These are phyloP conservation scores for Cryptotermes secundus DNA, from an alignment of 1,140 invertebrate species.

Conservation along the genomic window DNA sequence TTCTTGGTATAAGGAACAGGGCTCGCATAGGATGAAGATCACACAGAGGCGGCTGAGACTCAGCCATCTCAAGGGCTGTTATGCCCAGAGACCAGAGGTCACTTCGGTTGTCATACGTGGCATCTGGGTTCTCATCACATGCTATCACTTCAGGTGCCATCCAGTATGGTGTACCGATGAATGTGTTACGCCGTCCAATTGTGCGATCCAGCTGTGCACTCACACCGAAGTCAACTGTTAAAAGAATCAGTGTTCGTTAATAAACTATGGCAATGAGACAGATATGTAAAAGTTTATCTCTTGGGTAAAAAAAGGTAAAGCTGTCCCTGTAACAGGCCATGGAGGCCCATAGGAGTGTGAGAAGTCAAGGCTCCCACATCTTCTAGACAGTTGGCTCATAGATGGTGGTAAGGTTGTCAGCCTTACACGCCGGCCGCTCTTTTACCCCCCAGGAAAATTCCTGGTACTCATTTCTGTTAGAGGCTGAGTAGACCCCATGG, in stretches of 20 bases:
- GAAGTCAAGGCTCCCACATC: too few relatives aligned
- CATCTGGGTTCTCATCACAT: constrained; percentile 99
- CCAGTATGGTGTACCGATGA: constrained; percentile 99
- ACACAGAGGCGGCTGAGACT: constrained; percentile 97
- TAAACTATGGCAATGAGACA: background rate
- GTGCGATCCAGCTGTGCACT: constrained; percentile 98
- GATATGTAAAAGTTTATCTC: background rate
- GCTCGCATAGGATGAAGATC: constrained; percentile 99
- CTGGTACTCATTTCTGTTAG: too few relatives aligned
- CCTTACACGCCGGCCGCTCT: too few relatives aligned
- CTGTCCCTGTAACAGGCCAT: too few relatives aligned
- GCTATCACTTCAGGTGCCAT: constrained; percentile 98
- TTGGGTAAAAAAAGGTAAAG: too few relatives aligned
- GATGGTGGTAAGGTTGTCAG: too few relatives aligned
- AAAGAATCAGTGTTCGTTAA: background rate
- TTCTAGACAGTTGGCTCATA: too few relatives aligned
- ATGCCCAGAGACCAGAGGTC: constrained; percentile 99
- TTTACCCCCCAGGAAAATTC: too few relatives aligned
- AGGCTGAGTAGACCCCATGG: too few relatives aligned
- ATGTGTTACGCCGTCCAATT: constrained; percentile 97
- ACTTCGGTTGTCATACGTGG: constrained; percentile 98
- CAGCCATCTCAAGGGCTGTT: constrained; percentile 99
- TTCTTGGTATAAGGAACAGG: constrained; percentile 96
- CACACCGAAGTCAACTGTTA: constrained; percentile 97
- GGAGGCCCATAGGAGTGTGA: too few relatives aligned